Evolutionary conservation across 2,113 vertebrate genomes (phyloP).

Genomic region (Burhinus bistriatus): DNA sequence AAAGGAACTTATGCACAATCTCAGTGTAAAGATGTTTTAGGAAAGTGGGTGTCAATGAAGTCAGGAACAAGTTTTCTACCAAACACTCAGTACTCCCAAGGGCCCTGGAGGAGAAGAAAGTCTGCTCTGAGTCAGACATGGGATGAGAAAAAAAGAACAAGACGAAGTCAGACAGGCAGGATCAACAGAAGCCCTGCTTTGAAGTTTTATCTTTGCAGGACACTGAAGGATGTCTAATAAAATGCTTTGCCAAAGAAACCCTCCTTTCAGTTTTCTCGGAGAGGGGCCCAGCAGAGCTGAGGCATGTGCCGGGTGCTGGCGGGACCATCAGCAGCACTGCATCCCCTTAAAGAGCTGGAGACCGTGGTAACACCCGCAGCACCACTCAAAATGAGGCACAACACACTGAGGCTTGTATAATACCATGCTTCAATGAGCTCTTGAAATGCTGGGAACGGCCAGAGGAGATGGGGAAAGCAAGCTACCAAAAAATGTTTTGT

Average conservation of each 20-base stretch:
- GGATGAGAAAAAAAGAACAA: not conserved
- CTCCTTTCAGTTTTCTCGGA: not conserved
- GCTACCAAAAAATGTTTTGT: not conserved
- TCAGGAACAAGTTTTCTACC: not conserved
- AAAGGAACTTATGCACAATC: not conserved
- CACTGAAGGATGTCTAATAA: not conserved
- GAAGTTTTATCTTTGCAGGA: not conserved
- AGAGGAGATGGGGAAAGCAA: not conserved
- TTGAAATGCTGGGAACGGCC: not conserved
- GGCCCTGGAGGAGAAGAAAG: not conserved
- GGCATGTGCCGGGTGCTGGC: not conserved
- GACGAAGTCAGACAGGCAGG: not conserved
- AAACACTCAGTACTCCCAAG: not conserved
- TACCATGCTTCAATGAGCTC: not conserved
- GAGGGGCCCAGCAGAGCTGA: not conserved
- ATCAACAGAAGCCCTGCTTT: not conserved
- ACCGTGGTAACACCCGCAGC: not conserved
- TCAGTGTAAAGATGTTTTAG: not conserved
- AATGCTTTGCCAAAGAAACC: not conserved
- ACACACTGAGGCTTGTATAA: not conserved
- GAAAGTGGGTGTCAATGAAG: not conserved
- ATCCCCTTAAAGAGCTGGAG: not conserved
- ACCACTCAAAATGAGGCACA: not conserved
- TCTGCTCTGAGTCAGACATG: not conserved
- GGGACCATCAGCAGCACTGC: not conserved